A percentile compares a stretch with the other conserved stretches of the same genome.
These are phyloP conservation scores for Gephyroberyx darwinii DNA, from an alignment of 2,797 vertebrate genomes.

Conservation along the genomic window DNA sequence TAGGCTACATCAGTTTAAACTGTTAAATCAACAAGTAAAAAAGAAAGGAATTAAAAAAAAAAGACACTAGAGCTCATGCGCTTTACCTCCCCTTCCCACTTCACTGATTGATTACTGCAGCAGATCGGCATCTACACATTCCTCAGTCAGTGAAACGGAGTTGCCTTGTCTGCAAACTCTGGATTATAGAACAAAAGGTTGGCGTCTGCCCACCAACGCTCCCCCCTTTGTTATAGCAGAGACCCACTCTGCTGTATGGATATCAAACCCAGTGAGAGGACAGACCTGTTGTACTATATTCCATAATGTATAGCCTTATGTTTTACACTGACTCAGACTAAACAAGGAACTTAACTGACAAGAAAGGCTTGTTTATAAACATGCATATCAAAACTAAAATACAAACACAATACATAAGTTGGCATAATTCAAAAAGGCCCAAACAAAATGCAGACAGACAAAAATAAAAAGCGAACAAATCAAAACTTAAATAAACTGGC, in stretches of 20 bases:
- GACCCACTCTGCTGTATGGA: not conserved
- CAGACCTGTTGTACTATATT: not conserved
- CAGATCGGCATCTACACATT: conserved; percentile 54
- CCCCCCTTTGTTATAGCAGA: conserved; percentile 5
- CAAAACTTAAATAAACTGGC: conserved; percentile 32
- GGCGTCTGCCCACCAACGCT: conserved; percentile 1
- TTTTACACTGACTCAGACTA: conserved; percentile 1
- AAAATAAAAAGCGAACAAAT: conserved; percentile 12
- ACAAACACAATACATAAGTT: conserved; percentile 7
- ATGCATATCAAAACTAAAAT: not conserved
- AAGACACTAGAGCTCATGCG: not conserved
- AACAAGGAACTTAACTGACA: not conserved
- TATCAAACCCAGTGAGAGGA: not conserved
- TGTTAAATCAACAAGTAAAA: not conserved
- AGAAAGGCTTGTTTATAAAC: not conserved
- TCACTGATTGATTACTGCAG: conserved; percentile 36
- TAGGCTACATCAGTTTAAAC: not conserved
- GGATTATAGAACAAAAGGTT: conserved; percentile 69
- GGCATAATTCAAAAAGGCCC: conserved; percentile 22
- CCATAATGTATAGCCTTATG: not conserved
- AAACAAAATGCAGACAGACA: conserved; percentile 51
- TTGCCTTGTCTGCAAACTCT: conserved; percentile 66
- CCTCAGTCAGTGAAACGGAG: conserved; percentile 55
- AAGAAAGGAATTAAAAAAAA: not conserved
- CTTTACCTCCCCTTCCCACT: conserved; percentile 12